A percentile compares a stretch with the other conserved stretches of the same genome.
Conservation (phyloP, 2,113 vertebrate species). For the Cheilinus undulatus region DNA sequence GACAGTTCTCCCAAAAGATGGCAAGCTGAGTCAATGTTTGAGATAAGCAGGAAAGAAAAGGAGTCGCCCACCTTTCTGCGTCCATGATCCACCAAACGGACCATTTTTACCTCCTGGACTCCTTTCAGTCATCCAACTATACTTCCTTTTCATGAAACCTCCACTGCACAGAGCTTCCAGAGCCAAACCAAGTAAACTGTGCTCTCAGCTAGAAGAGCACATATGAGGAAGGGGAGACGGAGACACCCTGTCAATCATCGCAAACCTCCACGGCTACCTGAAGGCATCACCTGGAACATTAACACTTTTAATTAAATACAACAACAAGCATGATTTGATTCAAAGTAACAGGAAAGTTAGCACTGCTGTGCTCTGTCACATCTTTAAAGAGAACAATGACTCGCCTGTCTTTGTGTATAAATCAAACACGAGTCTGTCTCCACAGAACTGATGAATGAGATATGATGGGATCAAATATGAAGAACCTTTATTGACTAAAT, state of each 20-base stretch:
- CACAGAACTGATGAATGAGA: not conserved
- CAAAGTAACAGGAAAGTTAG: conserved; percentile 4
- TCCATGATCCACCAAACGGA: not conserved
- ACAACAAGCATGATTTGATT: not conserved
- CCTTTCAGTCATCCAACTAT: not conserved
- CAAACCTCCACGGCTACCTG: conserved; percentile 14
- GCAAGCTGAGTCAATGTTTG: not conserved
- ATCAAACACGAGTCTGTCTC: conserved; percentile 3
- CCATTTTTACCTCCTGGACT: not conserved
- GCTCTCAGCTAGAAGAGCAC: not conserved
- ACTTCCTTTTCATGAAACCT: conserved; percentile 21
- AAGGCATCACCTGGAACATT: conserved; percentile 5
- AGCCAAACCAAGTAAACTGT: not conserved
- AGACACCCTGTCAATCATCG: not conserved
- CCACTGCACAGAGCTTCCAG: not conserved
- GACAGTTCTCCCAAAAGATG: conserved; percentile 15
- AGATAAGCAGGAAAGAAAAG: not conserved
- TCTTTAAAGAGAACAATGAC: not conserved
- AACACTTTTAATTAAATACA: conserved; percentile 27
- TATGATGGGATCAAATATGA: not conserved
- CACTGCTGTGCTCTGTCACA: not conserved
- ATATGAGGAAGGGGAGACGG: not conserved
- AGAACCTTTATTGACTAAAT: not conserved
- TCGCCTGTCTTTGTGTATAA: not conserved
- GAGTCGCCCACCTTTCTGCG: not conserved